Percentiles rank a stretch among this genome's conserved stretches.
Evolutionary conservation across 2,797 vertebrate species (phyloP).

Genomic region (Squalus acanthias): DNA sequence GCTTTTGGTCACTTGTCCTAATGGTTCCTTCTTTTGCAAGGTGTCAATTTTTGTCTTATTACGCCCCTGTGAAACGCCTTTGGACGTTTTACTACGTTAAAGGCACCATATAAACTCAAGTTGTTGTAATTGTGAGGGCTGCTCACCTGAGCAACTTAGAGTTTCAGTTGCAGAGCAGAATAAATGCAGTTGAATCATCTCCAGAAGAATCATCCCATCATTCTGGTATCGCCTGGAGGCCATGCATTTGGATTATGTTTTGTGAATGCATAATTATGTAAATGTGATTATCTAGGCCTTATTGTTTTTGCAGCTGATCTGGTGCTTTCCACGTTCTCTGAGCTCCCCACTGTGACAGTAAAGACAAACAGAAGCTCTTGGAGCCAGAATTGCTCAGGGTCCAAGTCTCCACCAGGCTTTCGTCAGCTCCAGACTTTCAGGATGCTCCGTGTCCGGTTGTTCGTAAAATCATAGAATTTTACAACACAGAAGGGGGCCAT

Average conservation of each 20-base stretch:
- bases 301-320: not conserved
- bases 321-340: not conserved
- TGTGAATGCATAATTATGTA: not conserved
- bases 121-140: not conserved
- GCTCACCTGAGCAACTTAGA: not conserved
- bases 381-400: not conserved
- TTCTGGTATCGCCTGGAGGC: not conserved
- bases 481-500: not conserved
- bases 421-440: not conserved
- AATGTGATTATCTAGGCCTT: not conserved
- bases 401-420: not conserved
- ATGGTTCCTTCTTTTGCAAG: not conserved
- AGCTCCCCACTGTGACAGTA: not conserved
- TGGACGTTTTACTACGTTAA: not conserved
- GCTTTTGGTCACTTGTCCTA: not conserved
- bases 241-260: not conserved
- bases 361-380: not conserved
- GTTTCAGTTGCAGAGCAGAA: not conserved
- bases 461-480: not conserved
- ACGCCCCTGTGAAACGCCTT: not conserved
- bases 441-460: not conserved
- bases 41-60: not conserved
- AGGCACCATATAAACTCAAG: not conserved
- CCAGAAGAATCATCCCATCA: not conserved
- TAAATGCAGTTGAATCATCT: not conserved